These are phyloP conservation scores for Puntigrus tetrazona DNA, from an alignment of 2,113 vertebrate species.

Conservation along the genomic window DNA sequence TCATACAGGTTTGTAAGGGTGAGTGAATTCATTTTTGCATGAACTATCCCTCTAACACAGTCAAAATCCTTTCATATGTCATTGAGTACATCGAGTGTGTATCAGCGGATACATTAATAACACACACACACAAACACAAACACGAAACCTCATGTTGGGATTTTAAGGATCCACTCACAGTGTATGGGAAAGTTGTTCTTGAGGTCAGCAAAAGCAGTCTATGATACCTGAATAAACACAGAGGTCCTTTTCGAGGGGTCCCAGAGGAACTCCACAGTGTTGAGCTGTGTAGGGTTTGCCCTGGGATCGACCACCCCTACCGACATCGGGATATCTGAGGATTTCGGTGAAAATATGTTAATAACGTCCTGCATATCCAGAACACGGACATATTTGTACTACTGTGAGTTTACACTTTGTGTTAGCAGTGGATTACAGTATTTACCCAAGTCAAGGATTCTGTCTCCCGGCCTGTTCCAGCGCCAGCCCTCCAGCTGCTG, in stretches of 20 bases:
- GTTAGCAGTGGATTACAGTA: not conserved
- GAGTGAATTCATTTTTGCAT: not conserved
- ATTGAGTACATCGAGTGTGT: not conserved
- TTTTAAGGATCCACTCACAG: not conserved
- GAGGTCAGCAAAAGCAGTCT: constrained; percentile 2
- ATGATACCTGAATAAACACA: constrained; percentile 93
- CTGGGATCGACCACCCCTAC: constrained; percentile 96
- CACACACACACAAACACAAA: not conserved
- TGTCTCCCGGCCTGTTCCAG: constrained; percentile 95
- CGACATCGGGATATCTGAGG: constrained; percentile 95
- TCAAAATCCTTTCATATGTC: not conserved
- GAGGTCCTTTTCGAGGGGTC: constrained; percentile 95
- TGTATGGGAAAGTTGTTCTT: not conserved
- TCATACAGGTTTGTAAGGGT: not conserved
- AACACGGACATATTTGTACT: not conserved
- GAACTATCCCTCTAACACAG: not conserved
- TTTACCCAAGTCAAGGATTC: constrained; percentile 94
- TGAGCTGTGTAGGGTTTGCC: constrained; percentile 95
- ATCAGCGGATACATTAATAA: not conserved
- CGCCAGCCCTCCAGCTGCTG: constrained; percentile 98
- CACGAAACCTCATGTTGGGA: not conserved
- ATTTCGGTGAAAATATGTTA: constrained; percentile 35
- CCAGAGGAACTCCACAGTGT: constrained; percentile 98
- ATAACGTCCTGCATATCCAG: not conserved
- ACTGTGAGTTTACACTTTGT: not conserved